These are phyloP conservation scores for Staurois parvus DNA, from an alignment of 2,797 vertebrate genomes.

Conservation along the genomic window DNA sequence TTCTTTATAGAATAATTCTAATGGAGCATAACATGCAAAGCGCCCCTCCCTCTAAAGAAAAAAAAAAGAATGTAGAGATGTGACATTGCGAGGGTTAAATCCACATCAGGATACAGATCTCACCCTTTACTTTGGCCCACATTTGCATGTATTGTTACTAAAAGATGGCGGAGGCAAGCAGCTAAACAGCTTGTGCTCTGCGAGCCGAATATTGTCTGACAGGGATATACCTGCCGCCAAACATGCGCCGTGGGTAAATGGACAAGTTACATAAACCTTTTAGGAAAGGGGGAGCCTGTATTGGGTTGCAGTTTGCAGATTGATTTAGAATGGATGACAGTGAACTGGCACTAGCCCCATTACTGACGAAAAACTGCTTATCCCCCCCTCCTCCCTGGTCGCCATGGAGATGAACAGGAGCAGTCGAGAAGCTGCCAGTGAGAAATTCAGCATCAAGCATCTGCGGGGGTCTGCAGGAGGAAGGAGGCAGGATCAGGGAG, in stretches of 20 bases:
- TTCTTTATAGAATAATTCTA: neutral
- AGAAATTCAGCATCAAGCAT: slow-evolving; percentile 72
- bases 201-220: neutral
- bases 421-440: slow-evolving; percentile 75
- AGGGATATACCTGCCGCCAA: slow-evolving; percentile 31
- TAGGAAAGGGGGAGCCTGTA: slow-evolving; percentile 60
- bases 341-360: slow-evolving; percentile 81
- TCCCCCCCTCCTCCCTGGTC: slow-evolving; percentile 73
- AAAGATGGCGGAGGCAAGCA: slow-evolving; percentile 27
- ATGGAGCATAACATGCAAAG: neutral
- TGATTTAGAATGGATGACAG: slow-evolving; percentile 70
- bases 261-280: slow-evolving; percentile 68
- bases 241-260: slow-evolving; percentile 35
- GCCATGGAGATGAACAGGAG: slow-evolving; percentile 78
- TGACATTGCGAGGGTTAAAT: slow-evolving; percentile 14
- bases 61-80: neutral
- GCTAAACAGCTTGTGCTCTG: neutral
- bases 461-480: slow-evolving; percentile 69
- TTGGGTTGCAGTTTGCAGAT: slow-evolving; percentile 61
- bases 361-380: slow-evolving; percentile 89
- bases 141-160: slow-evolving; percentile 10
- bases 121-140: neutral
- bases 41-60: no score
- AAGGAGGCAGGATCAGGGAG: slow-evolving; percentile 71
- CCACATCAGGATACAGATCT: neutral